A percentile compares a stretch with the other conserved stretches of the same genome.
phyloP scores from a whole-genome alignment of 1,140 invertebrate species.

The Plutomurus gul region DNA sequence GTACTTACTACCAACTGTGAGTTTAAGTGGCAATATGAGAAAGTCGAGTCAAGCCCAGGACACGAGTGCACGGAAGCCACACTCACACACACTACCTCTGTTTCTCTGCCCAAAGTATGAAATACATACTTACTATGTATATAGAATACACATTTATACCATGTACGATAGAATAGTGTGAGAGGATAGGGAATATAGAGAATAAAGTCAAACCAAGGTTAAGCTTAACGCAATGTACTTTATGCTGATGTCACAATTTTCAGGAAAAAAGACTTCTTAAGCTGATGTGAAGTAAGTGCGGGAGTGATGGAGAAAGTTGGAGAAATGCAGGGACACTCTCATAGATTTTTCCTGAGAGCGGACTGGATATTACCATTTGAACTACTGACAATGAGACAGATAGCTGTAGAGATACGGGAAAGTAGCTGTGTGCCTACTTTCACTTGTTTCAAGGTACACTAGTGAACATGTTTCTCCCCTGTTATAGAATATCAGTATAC shows the following conservation, averaged over 20 bases:
- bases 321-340: constrained; percentile 12
- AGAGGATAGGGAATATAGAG: background rate
- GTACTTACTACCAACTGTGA: too few species aligned
- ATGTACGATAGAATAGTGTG: background rate
- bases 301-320: constrained; percentile 7
- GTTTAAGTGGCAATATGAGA: too few species aligned
- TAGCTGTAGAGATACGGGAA: background rate
- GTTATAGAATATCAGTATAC: too few species aligned
- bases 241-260: constrained; percentile 21
- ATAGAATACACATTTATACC: too few species aligned
- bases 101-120: too few species aligned
- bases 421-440: too few species aligned
- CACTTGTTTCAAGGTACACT: too few species aligned
- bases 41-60: too few species aligned
- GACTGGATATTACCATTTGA: background rate
- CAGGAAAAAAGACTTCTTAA: background rate
- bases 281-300: background rate
- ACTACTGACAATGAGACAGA: constrained; percentile 15
- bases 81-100: too few species aligned
- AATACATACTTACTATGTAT: too few species aligned
- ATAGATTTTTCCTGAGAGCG: background rate
- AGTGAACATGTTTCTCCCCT: too few species aligned
- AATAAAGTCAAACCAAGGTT: constrained; percentile 3
- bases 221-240: background rate
- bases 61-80: too few species aligned